These are phyloP conservation scores for Cryptosula pallasiana DNA, from an alignment of 2,888 invertebrate species.

Conservation along the genomic window DNA sequence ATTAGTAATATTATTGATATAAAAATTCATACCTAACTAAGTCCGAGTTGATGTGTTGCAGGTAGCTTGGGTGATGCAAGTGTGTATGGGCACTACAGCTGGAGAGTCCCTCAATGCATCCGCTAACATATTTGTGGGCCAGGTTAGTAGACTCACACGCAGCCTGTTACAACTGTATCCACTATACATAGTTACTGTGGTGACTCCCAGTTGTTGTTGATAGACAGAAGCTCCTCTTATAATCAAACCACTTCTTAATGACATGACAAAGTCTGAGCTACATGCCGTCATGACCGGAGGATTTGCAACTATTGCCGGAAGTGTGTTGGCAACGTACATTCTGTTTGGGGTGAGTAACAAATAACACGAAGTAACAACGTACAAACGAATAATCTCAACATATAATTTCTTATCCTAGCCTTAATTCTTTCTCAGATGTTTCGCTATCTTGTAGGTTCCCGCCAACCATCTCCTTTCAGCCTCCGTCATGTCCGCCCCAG, in stretches of 20 bases:
- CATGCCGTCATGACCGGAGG: conserved; percentile 91
- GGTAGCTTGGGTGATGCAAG: conserved; percentile 69
- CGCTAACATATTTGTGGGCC: conserved; percentile 90
- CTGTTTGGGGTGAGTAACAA: conserved; percentile 75
- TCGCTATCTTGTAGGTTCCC: conserved; percentile 25
- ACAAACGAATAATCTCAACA: too few species aligned
- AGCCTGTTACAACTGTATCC: too few species aligned
- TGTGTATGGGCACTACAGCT: conserved; percentile 76
- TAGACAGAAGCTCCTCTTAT: conserved; percentile 81
- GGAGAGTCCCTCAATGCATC: conserved; percentile 85
- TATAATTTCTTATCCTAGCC: too few species aligned
- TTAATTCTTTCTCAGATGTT: too few species aligned
- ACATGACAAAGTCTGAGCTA: conserved; percentile 82
- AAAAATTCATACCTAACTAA: not conserved
- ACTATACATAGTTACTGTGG: too few species aligned
- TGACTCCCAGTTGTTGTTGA: too few species aligned
- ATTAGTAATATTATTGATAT: not conserved
- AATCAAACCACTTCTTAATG: conserved; percentile 77
- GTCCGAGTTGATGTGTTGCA: conserved; percentile 54
- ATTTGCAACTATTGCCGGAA: conserved; percentile 86
- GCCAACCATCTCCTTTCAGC: conserved; percentile 27
- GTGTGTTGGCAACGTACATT: conserved; percentile 84
- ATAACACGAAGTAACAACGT: too few species aligned
- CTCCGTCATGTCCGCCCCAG: conserved; percentile 27
- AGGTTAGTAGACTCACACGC: too few species aligned